Conservation (phyloP, 2,888 invertebrate species). For the Apantesis nais region DNA sequence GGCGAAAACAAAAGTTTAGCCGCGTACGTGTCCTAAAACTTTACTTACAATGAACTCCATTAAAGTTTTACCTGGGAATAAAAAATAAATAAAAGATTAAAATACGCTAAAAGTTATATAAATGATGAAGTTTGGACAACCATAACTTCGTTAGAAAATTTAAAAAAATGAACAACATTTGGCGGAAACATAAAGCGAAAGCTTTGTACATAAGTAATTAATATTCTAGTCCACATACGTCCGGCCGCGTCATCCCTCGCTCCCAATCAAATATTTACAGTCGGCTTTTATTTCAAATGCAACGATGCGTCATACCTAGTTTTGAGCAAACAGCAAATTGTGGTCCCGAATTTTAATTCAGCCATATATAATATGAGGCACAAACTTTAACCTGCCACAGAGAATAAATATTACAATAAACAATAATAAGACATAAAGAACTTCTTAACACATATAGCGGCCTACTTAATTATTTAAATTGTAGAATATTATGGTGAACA, state of each 20-base stretch:
- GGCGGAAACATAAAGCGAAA: slow-evolving; percentile 34
- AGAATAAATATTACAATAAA: neutral
- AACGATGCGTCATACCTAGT: slow-evolving; percentile 47
- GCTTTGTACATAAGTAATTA: slow-evolving; percentile 56
- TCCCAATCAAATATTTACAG: slow-evolving; percentile 59
- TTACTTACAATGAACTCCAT: slow-evolving; percentile 30
- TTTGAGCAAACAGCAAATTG: slow-evolving; percentile 23
- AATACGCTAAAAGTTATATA: slow-evolving; percentile 19
- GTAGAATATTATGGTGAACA: too few species aligned
- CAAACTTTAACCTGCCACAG: slow-evolving; percentile 16
- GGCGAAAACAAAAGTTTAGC: slow-evolving; percentile 57
- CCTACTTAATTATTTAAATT: too few species aligned
- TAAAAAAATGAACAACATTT: slow-evolving; percentile 42
- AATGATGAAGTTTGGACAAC: slow-evolving; percentile 19
- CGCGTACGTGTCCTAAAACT: slow-evolving; percentile 18
- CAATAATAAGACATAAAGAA: neutral
- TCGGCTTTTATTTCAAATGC: slow-evolving; percentile 55
- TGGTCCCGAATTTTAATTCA: slow-evolving; percentile 27
- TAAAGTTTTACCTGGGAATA: slow-evolving; percentile 43
- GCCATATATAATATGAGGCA: slow-evolving; percentile 19
- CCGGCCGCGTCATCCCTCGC: slow-evolving; percentile 50
- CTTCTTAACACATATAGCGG: neutral
- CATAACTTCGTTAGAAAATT: slow-evolving; percentile 24
- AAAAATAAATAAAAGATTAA: slow-evolving; percentile 34
- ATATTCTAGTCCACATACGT: slow-evolving; percentile 64